These are phyloP conservation scores for Indicator indicator DNA, from an alignment of 2,113 vertebrate genomes.

Conservation along the genomic window DNA sequence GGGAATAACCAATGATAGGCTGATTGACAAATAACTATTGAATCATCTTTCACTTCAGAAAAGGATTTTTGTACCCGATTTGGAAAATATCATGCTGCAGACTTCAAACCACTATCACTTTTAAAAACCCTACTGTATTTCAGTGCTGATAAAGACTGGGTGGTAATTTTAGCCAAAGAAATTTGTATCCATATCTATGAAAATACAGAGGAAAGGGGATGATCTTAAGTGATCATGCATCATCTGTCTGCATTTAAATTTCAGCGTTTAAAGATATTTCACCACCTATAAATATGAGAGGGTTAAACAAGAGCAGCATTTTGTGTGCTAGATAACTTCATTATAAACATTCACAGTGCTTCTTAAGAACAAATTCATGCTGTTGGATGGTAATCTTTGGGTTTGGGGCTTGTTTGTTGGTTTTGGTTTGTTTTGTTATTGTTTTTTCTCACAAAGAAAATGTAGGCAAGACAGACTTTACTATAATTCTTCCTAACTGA, in stretches of 20 bases:
- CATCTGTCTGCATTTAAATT: not conserved
- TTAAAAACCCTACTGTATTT: not conserved
- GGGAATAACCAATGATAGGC: not conserved
- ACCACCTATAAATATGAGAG: not conserved
- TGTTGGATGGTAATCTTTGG: not conserved
- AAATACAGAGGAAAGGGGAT: not conserved
- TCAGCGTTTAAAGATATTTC: not conserved
- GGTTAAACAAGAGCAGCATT: conserved; percentile 11
- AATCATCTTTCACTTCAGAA: not conserved
- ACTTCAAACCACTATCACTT: not conserved
- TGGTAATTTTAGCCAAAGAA: not conserved
- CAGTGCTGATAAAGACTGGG: not conserved
- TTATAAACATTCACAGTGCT: conserved; percentile 21
- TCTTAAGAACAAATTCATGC: not conserved
- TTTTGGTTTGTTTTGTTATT: not conserved
- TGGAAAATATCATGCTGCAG: not conserved
- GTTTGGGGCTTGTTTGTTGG: no score
- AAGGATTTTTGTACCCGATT: not conserved
- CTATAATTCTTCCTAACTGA: conserved; percentile 63
- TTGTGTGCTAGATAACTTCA: conserved; percentile 23
- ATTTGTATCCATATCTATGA: not conserved
- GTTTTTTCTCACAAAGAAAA: not conserved
- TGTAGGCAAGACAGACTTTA: conserved; percentile 19
- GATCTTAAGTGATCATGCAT: not conserved
- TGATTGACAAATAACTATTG: not conserved